These are phyloP conservation scores for Hydractinia symbiolongicarpus DNA, from an alignment of 30 jellyfish, hydroid and myxozoan species.

Conservation along the genomic window DNA sequence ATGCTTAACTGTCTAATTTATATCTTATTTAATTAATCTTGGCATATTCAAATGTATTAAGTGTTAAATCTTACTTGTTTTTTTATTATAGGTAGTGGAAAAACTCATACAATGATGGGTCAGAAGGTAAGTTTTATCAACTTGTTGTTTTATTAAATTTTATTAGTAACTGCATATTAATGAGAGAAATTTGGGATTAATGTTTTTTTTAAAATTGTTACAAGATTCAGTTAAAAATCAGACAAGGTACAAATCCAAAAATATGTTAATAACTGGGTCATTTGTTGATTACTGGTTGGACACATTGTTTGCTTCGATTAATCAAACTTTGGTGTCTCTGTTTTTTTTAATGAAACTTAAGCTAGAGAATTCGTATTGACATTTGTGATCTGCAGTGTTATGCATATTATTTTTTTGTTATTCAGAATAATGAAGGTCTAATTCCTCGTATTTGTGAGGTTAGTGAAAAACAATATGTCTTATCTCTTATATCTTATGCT, in stretches of 20 bases:
- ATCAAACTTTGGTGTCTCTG: too few relatives aligned
- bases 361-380: too few relatives aligned
- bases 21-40: neutral
- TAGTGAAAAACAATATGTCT: neutral
- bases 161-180: neutral
- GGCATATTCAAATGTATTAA: neutral
- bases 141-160: neutral
- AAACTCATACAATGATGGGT: slow-evolving; percentile 98
- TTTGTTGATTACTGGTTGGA: too few relatives aligned
- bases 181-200: too few relatives aligned
- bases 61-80: neutral
- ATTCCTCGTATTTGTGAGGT: slow-evolving; percentile 37
- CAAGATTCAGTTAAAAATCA: neutral
- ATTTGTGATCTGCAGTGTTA: too few relatives aligned
- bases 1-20: neutral
- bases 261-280: too few relatives aligned
- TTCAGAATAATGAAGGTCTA: slow-evolving; percentile 50
- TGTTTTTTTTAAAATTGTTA: slow-evolving; percentile 1
- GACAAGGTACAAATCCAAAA: too few relatives aligned
- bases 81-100: slow-evolving; percentile 48
- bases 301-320: too few relatives aligned
- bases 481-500: neutral
- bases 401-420: too few relatives aligned
- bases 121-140: slow-evolving; percentile 33
- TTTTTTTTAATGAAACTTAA: too few relatives aligned